Evolutionary conservation across 2,113 vertebrate genomes (phyloP).

Genomic region (Meles meles): DNA sequence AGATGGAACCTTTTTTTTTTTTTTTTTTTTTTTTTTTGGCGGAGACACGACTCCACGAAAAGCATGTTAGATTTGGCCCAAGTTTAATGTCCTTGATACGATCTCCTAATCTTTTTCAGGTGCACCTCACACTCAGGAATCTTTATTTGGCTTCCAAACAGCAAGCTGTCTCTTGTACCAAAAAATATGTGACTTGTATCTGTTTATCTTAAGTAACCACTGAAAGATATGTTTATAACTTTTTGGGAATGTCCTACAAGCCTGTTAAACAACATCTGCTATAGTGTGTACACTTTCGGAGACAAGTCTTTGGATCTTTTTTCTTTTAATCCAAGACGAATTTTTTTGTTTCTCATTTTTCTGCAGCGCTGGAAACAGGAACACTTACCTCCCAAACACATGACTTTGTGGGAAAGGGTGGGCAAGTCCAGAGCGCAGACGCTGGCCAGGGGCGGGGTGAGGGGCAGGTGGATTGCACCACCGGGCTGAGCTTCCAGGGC

Average conservation of each 20-base stretch:
- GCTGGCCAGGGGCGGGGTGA: fast-evolving
- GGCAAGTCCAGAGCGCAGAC: neutral
- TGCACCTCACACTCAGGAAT: conserved; percentile 75
- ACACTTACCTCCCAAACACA: neutral
- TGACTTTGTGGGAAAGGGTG: neutral
- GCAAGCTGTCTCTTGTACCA: conserved; percentile 65
- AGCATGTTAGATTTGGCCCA: conserved; percentile 38
- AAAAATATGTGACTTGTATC: conserved; percentile 66
- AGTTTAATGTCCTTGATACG: conserved; percentile 57
- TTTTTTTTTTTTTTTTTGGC: neutral
- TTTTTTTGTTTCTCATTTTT: neutral
- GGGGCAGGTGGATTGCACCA: fast-evolving
- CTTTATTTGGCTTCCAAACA: conserved; percentile 72
- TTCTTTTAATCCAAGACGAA: neutral
- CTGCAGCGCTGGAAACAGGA: neutral
- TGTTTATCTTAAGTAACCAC: conserved; percentile 77
- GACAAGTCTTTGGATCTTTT: neutral
- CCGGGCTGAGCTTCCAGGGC: neutral
- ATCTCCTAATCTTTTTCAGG: conserved; percentile 76
- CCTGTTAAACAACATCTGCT: conserved; percentile 58
- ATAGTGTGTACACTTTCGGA: conserved; percentile 22
- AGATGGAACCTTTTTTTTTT: neutral
- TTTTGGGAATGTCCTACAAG: conserved; percentile 47
- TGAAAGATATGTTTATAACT: conserved; percentile 74
- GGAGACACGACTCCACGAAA: conserved; percentile 70